Evolutionary conservation across 2,113 vertebrate species (phyloP).

Genomic region (Bombycilla garrulus): DNA sequence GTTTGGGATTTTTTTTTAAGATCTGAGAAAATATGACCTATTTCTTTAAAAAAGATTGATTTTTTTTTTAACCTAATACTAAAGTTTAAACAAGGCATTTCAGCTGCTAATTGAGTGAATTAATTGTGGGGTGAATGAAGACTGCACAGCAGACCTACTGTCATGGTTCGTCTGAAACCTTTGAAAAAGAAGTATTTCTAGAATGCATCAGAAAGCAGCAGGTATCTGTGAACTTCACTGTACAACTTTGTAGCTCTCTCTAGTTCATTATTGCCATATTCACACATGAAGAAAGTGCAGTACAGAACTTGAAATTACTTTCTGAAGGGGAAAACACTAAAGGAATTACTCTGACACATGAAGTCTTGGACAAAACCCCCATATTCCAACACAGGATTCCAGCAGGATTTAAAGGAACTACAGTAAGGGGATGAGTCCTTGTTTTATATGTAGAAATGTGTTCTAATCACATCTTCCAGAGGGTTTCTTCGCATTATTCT

Average conservation of each 20-base stretch:
- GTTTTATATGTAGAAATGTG: not conserved
- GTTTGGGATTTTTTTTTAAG: not conserved
- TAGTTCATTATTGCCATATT: not conserved
- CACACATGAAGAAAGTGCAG: not conserved
- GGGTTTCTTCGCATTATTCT: not conserved
- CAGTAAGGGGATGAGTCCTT: not conserved
- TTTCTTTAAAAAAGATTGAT: not conserved
- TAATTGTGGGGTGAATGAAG: not conserved
- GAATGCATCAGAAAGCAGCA: not conserved
- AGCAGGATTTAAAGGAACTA: not conserved
- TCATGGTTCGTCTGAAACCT: not conserved
- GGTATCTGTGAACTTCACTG: not conserved
- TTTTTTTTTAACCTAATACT: not conserved
- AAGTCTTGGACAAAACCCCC: not conserved
- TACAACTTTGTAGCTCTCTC: not conserved
- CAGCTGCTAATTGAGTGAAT: not conserved
- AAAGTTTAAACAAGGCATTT: not conserved
- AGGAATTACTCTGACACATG: not conserved
- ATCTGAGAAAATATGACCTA: not conserved
- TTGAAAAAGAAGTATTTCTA: not conserved
- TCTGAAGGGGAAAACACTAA: not conserved
- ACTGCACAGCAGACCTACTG: not conserved
- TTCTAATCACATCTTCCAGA: not conserved
- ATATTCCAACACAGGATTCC: not conserved
- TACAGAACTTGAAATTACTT: not conserved